These are phyloP conservation scores for Dromas ardeola DNA, from an alignment of 2,113 vertebrate genomes.

Conservation along the genomic window DNA sequence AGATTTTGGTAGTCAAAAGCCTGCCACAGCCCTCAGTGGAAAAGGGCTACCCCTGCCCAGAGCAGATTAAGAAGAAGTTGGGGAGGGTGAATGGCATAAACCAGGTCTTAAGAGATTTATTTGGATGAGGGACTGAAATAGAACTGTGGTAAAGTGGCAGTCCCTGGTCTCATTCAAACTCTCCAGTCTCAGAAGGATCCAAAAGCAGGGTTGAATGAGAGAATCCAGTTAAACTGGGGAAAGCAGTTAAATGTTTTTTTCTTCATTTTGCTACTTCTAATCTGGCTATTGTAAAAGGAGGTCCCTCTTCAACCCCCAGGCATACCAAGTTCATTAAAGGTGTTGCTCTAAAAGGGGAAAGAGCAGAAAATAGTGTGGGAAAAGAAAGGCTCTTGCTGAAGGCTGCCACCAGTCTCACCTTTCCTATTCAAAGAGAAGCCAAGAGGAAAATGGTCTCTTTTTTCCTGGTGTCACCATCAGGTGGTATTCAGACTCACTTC, in stretches of 20 bases:
- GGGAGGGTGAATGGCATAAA: not conserved
- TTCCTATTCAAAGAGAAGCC: not conserved
- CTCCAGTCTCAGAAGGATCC: not conserved
- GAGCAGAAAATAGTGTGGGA: not conserved
- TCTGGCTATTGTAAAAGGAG: not conserved
- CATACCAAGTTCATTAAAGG: not conserved
- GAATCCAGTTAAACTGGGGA: not conserved
- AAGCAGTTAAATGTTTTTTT: not conserved
- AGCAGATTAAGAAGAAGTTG: not conserved
- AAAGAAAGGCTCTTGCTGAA: not conserved
- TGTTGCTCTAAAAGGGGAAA: not conserved
- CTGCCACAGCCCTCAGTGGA: not conserved
- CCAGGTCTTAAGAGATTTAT: not conserved
- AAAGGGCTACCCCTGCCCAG: not conserved
- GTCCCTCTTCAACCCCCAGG: not conserved
- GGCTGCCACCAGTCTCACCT: not conserved
- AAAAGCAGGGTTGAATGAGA: not conserved
- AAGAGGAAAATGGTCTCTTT: not conserved
- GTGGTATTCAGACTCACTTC: not conserved
- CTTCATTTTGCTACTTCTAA: not conserved
- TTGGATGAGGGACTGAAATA: not conserved
- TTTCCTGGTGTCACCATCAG: not conserved
- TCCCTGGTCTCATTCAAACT: not conserved
- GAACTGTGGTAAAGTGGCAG: not conserved
- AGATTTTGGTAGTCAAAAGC: not conserved